These are phyloP conservation scores for Montifringilla adamsi DNA, from an alignment of 2,113 vertebrate genomes.

Conservation along the genomic window DNA sequence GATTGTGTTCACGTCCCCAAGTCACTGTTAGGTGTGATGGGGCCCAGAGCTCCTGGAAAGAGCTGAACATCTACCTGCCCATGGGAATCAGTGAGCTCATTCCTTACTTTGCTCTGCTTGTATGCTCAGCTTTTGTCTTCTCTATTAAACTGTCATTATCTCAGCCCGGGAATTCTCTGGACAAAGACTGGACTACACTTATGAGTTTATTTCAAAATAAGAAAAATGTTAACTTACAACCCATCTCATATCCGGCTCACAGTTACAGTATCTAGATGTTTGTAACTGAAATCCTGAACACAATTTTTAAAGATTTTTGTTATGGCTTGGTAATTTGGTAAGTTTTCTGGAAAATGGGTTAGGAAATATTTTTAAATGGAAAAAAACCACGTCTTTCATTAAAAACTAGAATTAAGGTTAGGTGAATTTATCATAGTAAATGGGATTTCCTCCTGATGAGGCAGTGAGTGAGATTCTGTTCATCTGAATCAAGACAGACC, in stretches of 20 bases:
- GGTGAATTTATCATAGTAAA: not conserved
- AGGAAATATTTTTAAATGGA: not conserved
- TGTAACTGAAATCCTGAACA: not conserved
- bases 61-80: not conserved
- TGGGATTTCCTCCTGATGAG: not conserved
- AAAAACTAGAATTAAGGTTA: not conserved
- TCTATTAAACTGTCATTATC: not conserved
- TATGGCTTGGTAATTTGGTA: not conserved
- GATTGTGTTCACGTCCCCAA: not conserved
- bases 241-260: not conserved
- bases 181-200: not conserved
- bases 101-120: not conserved
- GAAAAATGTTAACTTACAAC: not conserved
- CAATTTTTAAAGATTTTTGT: not conserved
- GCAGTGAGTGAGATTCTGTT: not conserved
- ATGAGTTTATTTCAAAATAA: not conserved
- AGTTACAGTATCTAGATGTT: not conserved
- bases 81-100: not conserved
- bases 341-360: not conserved
- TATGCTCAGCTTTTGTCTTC: not conserved
- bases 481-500: not conserved
- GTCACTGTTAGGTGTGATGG: rapidly evolving
- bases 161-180: not conserved
- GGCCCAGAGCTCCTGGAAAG: not conserved
- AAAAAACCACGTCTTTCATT: not conserved